These are phyloP conservation scores for Astyanax mexicanus DNA, from an alignment of 2,797 vertebrate species.

Conservation along the genomic window DNA sequence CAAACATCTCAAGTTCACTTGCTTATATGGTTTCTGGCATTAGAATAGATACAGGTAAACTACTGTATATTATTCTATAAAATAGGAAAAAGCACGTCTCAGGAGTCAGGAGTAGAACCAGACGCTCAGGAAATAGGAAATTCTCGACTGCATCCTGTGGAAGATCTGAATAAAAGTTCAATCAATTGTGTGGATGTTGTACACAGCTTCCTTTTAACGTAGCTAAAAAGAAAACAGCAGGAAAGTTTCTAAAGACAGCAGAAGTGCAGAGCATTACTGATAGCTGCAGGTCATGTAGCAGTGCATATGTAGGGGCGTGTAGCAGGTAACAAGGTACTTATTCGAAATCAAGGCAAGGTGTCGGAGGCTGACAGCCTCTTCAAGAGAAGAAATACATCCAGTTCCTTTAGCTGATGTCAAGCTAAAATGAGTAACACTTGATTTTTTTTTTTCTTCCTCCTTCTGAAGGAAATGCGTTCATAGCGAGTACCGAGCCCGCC, in stretches of 20 bases:
- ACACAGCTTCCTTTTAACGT: neutral
- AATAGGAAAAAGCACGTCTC: neutral
- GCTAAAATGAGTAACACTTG: slow-evolving; percentile 46
- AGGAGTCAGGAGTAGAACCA: neutral
- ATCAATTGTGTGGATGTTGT: neutral
- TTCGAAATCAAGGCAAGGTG: slow-evolving; percentile 6
- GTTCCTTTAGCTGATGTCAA: slow-evolving; percentile 24
- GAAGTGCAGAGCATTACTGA: neutral
- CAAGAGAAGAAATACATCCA: slow-evolving; percentile 34
- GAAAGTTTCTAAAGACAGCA: neutral
- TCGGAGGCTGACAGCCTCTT: slow-evolving; percentile 22
- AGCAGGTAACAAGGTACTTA: slow-evolving; percentile 18
- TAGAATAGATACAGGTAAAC: no score
- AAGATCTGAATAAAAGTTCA: neutral
- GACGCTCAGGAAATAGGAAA: neutral
- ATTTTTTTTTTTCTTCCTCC: neutral
- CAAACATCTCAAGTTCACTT: no score
- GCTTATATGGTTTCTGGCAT: no score
- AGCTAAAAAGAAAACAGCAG: neutral
- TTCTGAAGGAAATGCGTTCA: slow-evolving; percentile 27
- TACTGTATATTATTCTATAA: no score
- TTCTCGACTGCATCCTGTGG: neutral
- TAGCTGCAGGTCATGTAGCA: neutral
- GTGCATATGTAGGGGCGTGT: neutral
- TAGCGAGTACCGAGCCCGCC: slow-evolving; percentile 3